Base-by-base conservation (phyloP, 2,797 vertebrate species). In the Acestrorhynchus altus region DNA sequence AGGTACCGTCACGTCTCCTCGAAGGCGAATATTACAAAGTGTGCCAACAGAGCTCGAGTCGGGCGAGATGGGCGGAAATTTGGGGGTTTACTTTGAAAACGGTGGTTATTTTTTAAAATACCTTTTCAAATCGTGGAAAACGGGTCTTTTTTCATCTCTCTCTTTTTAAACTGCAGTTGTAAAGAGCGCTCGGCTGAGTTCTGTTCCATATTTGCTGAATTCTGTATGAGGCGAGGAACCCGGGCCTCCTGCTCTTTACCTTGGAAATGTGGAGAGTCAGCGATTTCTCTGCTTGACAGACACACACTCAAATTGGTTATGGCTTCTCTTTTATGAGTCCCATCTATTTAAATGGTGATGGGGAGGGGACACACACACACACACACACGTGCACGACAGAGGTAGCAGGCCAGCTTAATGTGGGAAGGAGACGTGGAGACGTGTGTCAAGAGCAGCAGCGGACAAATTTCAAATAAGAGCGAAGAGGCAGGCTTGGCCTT, bases 271-370 rank as follows among this genome's bases (percentile, higher is more conserved):
- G 46, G 59, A 65, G 78, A 54, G 77, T 84, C 81, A 84, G 81
- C 83, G 66, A 47, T 74, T 84, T 84, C 75, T 65, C 69, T 64
- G 72, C 78, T 63, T 65, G 65, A 76, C 76, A 78, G 72, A 75
- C 74, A 70, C 39, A 40, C 49, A 73, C 51, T 66, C 66, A 74
- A 79, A 81, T 83, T 65, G 78, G 72, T 70, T 81, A 81, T 81
- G 81, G 77, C 81, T 81, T 59, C 63, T 78, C 59, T 69, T 81
- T 88, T 77, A 83, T 84, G 78, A 81, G 74, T 20, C 44, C 66
- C 72, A 86, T 85, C 78, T 76, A 68, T 83, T 83, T 49, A 74
- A 39, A 44, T 66, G 60, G 63, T 77, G 84, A 86, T 52, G 60
- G 28, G 15, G 39, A 6, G 18, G 24, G 40, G 31, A 80, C 60